Evolutionary conservation across 2,797 vertebrate species (phyloP).

Genomic region (Rhinophrynus dorsalis): DNA sequence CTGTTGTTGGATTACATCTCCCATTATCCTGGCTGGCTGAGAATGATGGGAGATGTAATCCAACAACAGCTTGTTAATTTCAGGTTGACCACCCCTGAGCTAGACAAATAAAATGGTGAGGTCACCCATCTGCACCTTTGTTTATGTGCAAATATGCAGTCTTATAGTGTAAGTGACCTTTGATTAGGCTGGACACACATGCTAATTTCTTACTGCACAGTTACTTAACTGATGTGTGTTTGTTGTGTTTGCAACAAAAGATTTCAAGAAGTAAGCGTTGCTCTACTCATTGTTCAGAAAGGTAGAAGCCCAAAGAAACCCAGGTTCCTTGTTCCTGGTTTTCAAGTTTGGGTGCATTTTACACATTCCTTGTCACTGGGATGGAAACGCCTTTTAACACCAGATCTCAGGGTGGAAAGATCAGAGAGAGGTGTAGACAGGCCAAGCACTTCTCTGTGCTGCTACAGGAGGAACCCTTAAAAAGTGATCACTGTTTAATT

Average conservation of each 20-base stretch:
- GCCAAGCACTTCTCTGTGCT: slow-evolving; percentile 41
- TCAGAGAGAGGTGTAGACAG: slow-evolving; percentile 45
- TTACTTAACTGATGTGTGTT: slow-evolving; percentile 1
- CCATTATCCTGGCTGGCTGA: no score
- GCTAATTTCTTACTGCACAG: slow-evolving; percentile 7
- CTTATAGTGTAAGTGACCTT: slow-evolving; percentile 9
- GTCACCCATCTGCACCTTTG: no score
- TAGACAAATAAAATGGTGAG: no score
- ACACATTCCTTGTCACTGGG: slow-evolving; percentile 71
- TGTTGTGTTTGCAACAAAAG: slow-evolving; percentile 27
- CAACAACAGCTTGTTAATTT: no score
- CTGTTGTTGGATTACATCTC: no score
- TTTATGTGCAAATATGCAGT: background rate
- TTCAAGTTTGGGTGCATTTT: slow-evolving; percentile 77
- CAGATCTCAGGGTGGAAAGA: slow-evolving; percentile 64
- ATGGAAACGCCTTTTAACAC: slow-evolving; percentile 67
- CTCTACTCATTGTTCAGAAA: slow-evolving; percentile 27
- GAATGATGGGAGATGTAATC: no score
- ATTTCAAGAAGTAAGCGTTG: slow-evolving; percentile 24
- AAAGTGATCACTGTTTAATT: background rate
- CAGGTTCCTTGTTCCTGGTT: slow-evolving; percentile 74
- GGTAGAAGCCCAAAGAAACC: slow-evolving; percentile 33
- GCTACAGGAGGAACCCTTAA: slow-evolving; percentile 6
- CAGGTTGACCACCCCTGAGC: no score
- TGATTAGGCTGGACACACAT: slow-evolving; percentile 14